Evolutionary conservation across 2,888 invertebrate species (phyloP).

Genomic region (Petrophora chlorosata): DNA sequence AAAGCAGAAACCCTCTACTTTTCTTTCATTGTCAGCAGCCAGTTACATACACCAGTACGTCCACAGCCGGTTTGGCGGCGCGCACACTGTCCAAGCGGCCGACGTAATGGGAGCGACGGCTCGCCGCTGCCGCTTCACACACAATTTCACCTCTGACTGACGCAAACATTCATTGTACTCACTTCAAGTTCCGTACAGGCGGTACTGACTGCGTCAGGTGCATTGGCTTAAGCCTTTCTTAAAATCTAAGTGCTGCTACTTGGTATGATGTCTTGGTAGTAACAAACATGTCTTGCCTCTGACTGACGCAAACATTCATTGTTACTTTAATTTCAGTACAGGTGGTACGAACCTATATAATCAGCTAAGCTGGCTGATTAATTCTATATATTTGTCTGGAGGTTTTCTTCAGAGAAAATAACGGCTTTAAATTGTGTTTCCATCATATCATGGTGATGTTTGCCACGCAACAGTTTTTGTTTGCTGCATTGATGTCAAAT

Average conservation of each 20-base stretch:
- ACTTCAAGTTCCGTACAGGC: conserved; percentile 42
- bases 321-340: no score
- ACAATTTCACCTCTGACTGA: conserved; percentile 84
- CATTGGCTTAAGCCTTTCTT: conserved; percentile 39
- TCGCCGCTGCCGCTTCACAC: conserved; percentile 82
- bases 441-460: no score
- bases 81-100: conserved; percentile 61
- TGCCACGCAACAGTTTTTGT: no score
- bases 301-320: neutral
- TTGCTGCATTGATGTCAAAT: no score
- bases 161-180: conserved; percentile 81
- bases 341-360: no score
- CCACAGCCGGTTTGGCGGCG: conserved; percentile 74
- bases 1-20: no score
- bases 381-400: no score
- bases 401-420: no score
- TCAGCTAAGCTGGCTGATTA: no score
- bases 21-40: conserved; percentile 25
- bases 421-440: no score
- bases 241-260: conserved; percentile 3
- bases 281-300: neutral
- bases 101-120: conserved; percentile 83
- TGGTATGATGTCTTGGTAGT: neutral
- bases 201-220: conserved; percentile 57
- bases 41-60: conserved; percentile 54